Percentiles rank a stretch among this genome's conserved stretches.
Conservation (phyloP, 2,113 vertebrate genomes). For the Odobenus rosmarus region DNA sequence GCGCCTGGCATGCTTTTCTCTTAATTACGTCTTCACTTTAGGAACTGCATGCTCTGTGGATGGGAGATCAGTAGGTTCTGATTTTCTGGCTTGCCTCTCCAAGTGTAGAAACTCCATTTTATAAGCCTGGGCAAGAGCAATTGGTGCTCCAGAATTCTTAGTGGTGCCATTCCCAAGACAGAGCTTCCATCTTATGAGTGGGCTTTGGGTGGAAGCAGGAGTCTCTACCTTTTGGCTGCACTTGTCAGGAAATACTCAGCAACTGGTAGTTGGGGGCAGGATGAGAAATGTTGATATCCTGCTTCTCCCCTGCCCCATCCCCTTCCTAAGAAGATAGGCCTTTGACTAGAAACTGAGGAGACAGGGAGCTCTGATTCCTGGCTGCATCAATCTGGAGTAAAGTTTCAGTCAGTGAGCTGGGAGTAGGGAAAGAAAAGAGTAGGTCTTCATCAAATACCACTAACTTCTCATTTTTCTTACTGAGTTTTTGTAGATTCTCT, state of each 20-base stretch:
- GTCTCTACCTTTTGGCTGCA: not conserved
- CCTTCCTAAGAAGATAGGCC: no score
- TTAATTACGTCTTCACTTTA: not conserved
- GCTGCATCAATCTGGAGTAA: no score
- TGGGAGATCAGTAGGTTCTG: not conserved
- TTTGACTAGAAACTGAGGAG: not conserved
- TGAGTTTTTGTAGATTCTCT: not conserved
- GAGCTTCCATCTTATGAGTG: not conserved
- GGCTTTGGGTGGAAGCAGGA: no score
- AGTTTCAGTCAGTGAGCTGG: not conserved
- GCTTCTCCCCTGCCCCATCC: not conserved
- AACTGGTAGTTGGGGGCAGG: not conserved
- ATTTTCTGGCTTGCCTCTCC: not conserved
- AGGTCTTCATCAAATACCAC: not conserved
- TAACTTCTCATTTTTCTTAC: not conserved
- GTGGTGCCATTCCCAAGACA: not conserved
- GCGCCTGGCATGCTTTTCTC: not conserved
- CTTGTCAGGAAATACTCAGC: not conserved
- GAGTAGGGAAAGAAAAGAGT: not conserved
- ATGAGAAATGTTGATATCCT: not conserved
- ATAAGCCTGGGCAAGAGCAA: not conserved
- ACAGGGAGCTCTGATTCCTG: not conserved
- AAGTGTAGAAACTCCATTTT: not conserved
- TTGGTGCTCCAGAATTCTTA: not conserved
- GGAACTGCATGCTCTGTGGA: not conserved